Percentiles rank a stretch among this genome's conserved stretches.
phyloP scores from a whole-genome alignment of 2,797 vertebrate genomes.

The Philypnodon macrostomus region DNA sequence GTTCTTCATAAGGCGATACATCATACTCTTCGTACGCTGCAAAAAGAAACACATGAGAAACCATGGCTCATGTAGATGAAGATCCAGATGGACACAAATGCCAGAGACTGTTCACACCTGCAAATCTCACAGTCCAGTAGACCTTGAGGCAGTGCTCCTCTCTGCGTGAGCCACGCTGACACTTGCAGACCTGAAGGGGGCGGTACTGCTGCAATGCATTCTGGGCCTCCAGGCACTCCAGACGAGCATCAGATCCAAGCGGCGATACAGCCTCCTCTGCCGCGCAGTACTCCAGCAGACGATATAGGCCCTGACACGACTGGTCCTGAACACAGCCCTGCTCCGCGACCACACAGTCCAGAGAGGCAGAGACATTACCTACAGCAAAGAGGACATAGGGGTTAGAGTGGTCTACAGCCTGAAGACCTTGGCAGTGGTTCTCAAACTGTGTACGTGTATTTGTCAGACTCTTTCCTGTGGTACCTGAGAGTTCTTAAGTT shows the following conservation, averaged over 20 bases:
- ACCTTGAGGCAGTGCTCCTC: conserved; percentile 85
- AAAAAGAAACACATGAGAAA: conserved; percentile 15
- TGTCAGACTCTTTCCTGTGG: too few relatives aligned
- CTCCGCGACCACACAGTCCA: conserved; percentile 82
- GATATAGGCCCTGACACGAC: conserved; percentile 79
- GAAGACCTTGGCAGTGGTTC: too few relatives aligned
- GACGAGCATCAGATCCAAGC: conserved; percentile 59
- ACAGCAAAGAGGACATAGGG: conserved; percentile 16
- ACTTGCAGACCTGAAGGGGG: conserved; percentile 85
- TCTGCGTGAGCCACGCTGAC: conserved; percentile 83
- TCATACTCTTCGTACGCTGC: conserved; percentile 84
- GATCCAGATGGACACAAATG: conserved; percentile 3
- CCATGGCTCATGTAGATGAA: not conserved
- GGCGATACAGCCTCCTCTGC: conserved; percentile 69
- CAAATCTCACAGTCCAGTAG: conserved; percentile 86
- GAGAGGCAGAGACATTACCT: conserved; percentile 62
- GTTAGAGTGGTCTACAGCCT: not conserved
- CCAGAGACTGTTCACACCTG: conserved; percentile 48
- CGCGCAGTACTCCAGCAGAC: conserved; percentile 79
- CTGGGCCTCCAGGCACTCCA: conserved; percentile 82
- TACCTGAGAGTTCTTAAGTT: too few relatives aligned
- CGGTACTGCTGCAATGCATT: conserved; percentile 75
- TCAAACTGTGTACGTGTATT: too few relatives aligned
- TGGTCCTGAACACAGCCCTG: conserved; percentile 78
- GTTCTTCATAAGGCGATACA: conserved; percentile 86